These are phyloP conservation scores for Cetoscarus ocellatus DNA, from an alignment of 2,797 vertebrate genomes.

Conservation along the genomic window DNA sequence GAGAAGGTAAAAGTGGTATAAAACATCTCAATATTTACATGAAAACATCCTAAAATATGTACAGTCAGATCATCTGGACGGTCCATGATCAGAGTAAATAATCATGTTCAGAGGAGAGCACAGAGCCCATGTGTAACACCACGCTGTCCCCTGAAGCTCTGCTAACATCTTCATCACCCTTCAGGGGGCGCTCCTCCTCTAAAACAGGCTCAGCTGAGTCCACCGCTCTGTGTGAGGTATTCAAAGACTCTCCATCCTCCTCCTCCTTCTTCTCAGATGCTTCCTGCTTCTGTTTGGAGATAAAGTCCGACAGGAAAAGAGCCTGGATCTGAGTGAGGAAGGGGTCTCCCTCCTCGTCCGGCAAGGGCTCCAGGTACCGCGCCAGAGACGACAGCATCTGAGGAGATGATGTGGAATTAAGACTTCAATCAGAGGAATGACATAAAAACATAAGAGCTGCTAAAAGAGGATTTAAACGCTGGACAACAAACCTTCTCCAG, in stretches of 20 bases:
- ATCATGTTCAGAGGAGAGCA: conserved; percentile 74
- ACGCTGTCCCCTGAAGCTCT: conserved; percentile 6
- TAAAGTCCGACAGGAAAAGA: conserved; percentile 89
- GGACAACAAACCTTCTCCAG: conserved; percentile 92
- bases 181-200: conserved; percentile 15
- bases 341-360: conserved; percentile 86
- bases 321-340: conserved; percentile 92
- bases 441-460: background rate
- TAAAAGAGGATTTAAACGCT: background rate
- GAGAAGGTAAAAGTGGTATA: conserved; percentile 12
- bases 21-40: conserved; percentile 16
- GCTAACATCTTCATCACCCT: conserved; percentile 5
- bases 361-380: conserved; percentile 88
- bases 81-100: conserved; percentile 74
- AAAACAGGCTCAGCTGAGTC: conserved; percentile 46
- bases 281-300: conserved; percentile 75
- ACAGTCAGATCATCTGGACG: background rate
- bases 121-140: conserved; percentile 78
- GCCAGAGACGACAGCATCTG: conserved; percentile 95
- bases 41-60: background rate
- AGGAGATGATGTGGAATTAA: background rate
- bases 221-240: conserved; percentile 41
- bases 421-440: background rate
- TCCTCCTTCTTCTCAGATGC: conserved; percentile 45
- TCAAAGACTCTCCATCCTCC: conserved; percentile 68